Evolutionary conservation across 2,113 vertebrate genomes (phyloP), one percentile per base, ranked within the genome.

Genomic region (Synodontis membranacea): DNA sequence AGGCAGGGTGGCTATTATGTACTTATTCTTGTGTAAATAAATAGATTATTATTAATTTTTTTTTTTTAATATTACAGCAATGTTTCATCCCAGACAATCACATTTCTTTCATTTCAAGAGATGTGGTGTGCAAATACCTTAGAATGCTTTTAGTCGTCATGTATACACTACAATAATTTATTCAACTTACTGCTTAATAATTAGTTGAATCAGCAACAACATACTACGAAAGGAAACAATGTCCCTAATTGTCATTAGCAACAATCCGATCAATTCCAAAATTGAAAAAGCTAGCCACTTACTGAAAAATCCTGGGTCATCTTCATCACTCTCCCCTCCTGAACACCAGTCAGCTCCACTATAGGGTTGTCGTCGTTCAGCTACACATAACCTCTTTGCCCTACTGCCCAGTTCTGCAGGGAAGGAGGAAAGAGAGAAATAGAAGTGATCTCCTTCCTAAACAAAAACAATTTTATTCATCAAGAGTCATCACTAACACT

Each of bases 301-400:
- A 93, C 92, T 93, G 89, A 91, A 93, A 88, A 93, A 93, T 89
- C 94, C 93, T 90, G 93, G 92, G 85, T 96, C 95, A 82, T 96
- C 95, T 90, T 96, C 95, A 37, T 96, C 95, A 89, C 95, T 96
- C 92, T 96, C 95, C 78, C 94, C 95, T 64, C 95, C 95, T 80
- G 95, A 96, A 91, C 95, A 95, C 95, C 95, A 96, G 92, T 96
- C 95, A 39, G 94, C 94, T 88, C 95, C 95, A 84, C 94, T 95
- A 91, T 96, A 96, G 7, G 95, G 95, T 92, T 94, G 94, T 92
- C 95, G 93, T 90, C 94, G 93, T 81, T 96, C 95, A 66, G 95
- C 94, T 89, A 96, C 95, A 89, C 95, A 96, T 92, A 96, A 94
- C 88, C 95, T 93, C 92, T 96, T 96, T 58, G 94, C 95, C 88